phyloP scores from a whole-genome alignment of 1,140 invertebrate species.

The Neodiprion fabricii region DNA sequence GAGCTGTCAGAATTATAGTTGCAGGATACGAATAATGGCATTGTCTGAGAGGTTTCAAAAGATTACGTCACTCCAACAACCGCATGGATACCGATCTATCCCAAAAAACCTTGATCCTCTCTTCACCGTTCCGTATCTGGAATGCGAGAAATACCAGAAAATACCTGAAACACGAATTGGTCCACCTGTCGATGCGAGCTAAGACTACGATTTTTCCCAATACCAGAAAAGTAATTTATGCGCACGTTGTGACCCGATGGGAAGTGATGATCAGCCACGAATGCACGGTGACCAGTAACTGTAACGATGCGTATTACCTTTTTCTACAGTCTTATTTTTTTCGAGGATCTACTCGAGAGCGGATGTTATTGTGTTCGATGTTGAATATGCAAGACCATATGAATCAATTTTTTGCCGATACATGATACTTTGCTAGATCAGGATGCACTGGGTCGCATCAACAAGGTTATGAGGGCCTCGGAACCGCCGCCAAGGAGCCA shows the following conservation, averaged over 20 bases:
- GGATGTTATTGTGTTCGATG: too few relatives aligned
- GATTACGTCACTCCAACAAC: background rate
- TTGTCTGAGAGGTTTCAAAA: background rate
- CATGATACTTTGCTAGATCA: conserved; percentile 29
- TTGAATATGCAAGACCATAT: conserved; percentile 10
- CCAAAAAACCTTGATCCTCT: background rate
- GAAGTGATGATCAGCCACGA: background rate
- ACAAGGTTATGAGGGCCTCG: too few relatives aligned
- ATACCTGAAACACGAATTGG: too few relatives aligned
- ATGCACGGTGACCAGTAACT: conserved; percentile 14
- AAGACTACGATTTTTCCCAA: background rate
- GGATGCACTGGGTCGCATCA: background rate
- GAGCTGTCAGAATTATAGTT: too few relatives aligned
- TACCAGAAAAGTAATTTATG: background rate
- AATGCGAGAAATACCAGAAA: too few relatives aligned
- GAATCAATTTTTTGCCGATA: conserved; percentile 33
- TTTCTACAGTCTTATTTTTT: background rate
- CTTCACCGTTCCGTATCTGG: background rate
- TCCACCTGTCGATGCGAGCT: too few relatives aligned
- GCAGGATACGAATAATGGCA: background rate
- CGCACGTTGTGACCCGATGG: background rate
- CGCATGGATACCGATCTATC: background rate
- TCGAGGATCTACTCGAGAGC: too few relatives aligned
- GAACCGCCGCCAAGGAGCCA: background rate
- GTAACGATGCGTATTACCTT: conserved; percentile 30